phyloP scores from a whole-genome alignment of 2,797 vertebrate genomes.

The Eremophila alpestris region DNA sequence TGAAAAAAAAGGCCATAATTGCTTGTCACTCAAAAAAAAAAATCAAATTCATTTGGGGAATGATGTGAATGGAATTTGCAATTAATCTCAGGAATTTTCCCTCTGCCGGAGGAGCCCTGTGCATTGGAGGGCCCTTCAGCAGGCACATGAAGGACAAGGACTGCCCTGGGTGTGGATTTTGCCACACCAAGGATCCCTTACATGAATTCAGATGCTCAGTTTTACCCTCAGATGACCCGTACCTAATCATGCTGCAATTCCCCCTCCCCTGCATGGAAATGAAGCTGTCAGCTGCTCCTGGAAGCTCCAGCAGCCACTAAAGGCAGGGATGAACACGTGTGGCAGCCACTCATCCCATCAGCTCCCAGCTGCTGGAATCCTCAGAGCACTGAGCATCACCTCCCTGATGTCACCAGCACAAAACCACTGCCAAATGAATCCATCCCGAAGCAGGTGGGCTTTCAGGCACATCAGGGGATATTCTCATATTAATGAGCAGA shows the following conservation, averaged over 20 bases:
- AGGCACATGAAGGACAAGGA: not conserved
- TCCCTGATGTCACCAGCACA: not conserved
- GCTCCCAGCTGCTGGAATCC: not conserved
- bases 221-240: not conserved
- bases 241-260: not conserved
- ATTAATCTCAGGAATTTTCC: not conserved
- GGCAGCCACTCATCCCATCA: not conserved
- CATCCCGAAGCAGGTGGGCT: not conserved
- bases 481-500: not conserved
- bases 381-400: not conserved
- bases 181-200: fast-evolving
- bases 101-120: not conserved
- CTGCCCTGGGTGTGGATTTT: not conserved
- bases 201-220: not conserved
- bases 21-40: constrained; percentile 26
- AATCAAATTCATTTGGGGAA: constrained; percentile 19
- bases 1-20: not conserved
- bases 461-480: not conserved
- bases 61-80: not conserved
- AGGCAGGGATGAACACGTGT: not conserved
- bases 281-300: not conserved
- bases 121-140: not conserved
- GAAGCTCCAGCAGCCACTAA: not conserved
- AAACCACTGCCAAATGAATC: not conserved
- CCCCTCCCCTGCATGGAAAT: not conserved